phyloP scores from a whole-genome alignment of 1,140 invertebrate genomes.

The Drosophila kepulauana region DNA sequence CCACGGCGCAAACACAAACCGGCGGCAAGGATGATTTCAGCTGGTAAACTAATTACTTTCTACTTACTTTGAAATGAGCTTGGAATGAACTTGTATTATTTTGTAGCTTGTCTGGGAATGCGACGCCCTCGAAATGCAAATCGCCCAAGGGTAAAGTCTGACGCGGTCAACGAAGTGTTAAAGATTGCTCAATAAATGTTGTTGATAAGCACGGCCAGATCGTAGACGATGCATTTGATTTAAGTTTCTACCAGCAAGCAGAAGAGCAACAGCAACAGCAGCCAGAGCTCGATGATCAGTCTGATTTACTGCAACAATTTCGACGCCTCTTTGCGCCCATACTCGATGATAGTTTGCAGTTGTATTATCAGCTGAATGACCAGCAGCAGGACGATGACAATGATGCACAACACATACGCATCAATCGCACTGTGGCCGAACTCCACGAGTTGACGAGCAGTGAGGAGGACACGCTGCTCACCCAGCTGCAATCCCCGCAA shows the following conservation, averaged over 20 bases:
- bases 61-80: neutral
- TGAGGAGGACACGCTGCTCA: constrained; percentile 67
- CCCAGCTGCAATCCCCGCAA: constrained; percentile 46
- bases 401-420: constrained; percentile 66
- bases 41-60: constrained; percentile 43
- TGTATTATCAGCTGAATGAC: constrained; percentile 72
- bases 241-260: constrained; percentile 67
- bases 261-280: constrained; percentile 17
- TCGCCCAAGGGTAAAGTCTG: constrained; percentile 83
- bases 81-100: neutral
- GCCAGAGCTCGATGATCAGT: constrained; percentile 18
- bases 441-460: constrained; percentile 66
- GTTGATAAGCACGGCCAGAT: constrained; percentile 49
- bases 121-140: constrained; percentile 77
- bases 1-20: constrained; percentile 80
- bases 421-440: constrained; percentile 74
- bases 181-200: constrained; percentile 84
- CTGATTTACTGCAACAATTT: constrained; percentile 66
- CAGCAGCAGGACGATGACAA: constrained; percentile 9
- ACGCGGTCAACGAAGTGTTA: constrained; percentile 85
- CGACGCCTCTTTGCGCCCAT: constrained; percentile 71
- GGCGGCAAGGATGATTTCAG: constrained; percentile 64
- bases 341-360: constrained; percentile 59
- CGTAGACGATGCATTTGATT: constrained; percentile 66
- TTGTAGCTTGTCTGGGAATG: constrained; percentile 59